A percentile compares a stretch with the other conserved stretches of the same genome.
These are phyloP conservation scores for Aspidiotus destructor DNA, from an alignment of 2,888 invertebrate genomes.

Conservation along the genomic window DNA sequence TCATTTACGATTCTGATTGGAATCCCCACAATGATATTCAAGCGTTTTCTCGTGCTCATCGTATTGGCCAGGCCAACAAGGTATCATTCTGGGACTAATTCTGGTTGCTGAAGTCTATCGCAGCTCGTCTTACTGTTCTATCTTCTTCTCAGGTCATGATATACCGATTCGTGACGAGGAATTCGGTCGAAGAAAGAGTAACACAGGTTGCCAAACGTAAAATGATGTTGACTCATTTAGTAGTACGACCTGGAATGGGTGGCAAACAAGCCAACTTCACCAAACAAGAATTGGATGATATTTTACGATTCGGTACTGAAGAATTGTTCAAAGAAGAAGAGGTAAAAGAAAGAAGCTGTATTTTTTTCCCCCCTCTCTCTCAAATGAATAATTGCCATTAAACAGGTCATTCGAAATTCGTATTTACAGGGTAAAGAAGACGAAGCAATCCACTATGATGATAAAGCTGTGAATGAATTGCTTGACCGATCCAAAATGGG, in stretches of 20 bases:
- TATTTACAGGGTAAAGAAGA: slow-evolving; percentile 57
- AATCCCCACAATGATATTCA: slow-evolving; percentile 99
- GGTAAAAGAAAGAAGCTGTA: slow-evolving; percentile 38
- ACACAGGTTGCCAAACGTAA: slow-evolving; percentile 99
- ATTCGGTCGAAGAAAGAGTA: slow-evolving; percentile 96
- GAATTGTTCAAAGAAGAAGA: slow-evolving; percentile 97
- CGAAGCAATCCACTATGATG: slow-evolving; percentile 93
- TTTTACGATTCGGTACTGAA: slow-evolving; percentile 95
- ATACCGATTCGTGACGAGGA: slow-evolving; percentile 96
- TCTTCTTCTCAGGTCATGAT: slow-evolving; percentile 73
- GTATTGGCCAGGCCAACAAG: slow-evolving; percentile 97
- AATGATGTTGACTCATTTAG: slow-evolving; percentile 99
- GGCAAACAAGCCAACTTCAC: slow-evolving; percentile 92
- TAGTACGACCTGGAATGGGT: slow-evolving; percentile 92
- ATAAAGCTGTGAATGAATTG: slow-evolving; percentile 83
- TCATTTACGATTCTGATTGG: slow-evolving; percentile 99
- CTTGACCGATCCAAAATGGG: slow-evolving; percentile 91
- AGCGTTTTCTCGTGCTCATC: slow-evolving; percentile 96
- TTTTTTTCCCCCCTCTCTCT: too few species aligned
- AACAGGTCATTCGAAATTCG: too few species aligned
- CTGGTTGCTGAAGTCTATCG: too few species aligned
- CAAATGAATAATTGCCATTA: too few species aligned
- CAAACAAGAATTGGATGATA: slow-evolving; percentile 98
- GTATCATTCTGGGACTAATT: slow-evolving; percentile 35
- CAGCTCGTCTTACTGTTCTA: slow-evolving; percentile 2